Conservation (phyloP, 2,113 vertebrate genomes). For the Noctilio leporinus region DNA sequence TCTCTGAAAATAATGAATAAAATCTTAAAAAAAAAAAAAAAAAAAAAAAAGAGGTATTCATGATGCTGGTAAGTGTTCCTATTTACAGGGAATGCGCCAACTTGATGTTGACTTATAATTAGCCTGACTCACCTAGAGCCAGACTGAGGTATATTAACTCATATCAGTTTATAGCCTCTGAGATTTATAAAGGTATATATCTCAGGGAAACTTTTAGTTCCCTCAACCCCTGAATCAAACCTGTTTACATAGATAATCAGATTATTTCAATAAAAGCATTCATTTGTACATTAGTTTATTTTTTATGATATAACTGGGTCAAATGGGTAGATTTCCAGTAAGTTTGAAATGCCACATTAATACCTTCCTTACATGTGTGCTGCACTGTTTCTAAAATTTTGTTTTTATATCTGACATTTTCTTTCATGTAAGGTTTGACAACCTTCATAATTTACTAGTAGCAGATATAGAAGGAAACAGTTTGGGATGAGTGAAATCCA, state of each 20-base stretch:
- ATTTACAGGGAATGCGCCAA: neutral
- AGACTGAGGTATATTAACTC: neutral
- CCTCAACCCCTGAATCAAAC: neutral
- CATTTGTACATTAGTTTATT: neutral
- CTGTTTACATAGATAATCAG: neutral
- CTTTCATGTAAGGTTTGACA: neutral
- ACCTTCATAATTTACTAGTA: neutral
- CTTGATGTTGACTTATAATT: neutral
- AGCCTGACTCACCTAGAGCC: neutral
- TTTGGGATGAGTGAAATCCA: neutral
- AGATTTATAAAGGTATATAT: neutral
- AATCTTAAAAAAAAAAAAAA: too few relatives aligned
- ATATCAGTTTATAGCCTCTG: neutral
- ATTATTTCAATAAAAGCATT: neutral
- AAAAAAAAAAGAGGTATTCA: neutral
- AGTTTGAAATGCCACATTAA: neutral
- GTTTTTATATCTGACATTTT: neutral
- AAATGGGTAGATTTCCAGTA: neutral
- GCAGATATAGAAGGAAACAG: neutral
- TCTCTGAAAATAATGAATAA: too few relatives aligned
- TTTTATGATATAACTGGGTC: neutral
- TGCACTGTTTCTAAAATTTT: neutral
- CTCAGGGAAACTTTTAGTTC: neutral
- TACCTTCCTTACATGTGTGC: neutral
- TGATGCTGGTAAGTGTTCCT: neutral